Conservation (phyloP, 2,113 vertebrate species). For the Atractosteus spatula region DNA sequence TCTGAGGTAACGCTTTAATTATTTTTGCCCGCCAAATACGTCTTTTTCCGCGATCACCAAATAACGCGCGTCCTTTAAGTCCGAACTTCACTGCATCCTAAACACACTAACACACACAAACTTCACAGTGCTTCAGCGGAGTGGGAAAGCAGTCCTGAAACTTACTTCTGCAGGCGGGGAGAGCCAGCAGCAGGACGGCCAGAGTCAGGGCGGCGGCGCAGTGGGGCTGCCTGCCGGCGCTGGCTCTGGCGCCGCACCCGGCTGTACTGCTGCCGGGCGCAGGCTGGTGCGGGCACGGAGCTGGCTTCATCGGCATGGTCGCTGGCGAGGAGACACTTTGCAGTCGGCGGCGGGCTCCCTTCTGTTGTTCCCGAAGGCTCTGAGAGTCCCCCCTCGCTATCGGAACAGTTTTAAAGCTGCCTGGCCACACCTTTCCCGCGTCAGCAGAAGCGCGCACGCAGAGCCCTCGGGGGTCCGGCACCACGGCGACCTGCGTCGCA, state of each 20-base stretch:
- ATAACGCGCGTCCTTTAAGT: too few relatives aligned
- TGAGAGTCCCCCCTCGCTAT: conserved; percentile 32
- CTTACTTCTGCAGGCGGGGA: conserved; percentile 57
- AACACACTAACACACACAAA: too few relatives aligned
- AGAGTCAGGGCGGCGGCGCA: conserved; percentile 37
- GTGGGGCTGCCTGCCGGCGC: conserved; percentile 26
- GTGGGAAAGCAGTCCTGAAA: conserved; percentile 2
- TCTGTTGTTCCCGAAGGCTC: conserved; percentile 33
- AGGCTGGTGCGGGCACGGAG: conserved; percentile 32
- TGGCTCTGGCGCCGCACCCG: conserved; percentile 38
- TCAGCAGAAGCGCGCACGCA: conserved; percentile 19
- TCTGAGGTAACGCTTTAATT: too few relatives aligned
- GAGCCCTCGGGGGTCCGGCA: too few relatives aligned
- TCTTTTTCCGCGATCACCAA: too few relatives aligned
- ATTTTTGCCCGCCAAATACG: too few relatives aligned
- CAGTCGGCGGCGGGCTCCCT: conserved; percentile 13
- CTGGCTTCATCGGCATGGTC: conserved; percentile 40
- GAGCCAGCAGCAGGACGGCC: conserved; percentile 49
- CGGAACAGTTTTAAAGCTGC: conserved; percentile 50
- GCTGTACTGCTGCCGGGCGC: not conserved
- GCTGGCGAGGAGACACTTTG: not conserved
- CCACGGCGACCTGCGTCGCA: too few relatives aligned
- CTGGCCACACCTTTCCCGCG: conserved; percentile 35
- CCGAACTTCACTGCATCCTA: too few relatives aligned
- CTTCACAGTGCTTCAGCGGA: too few relatives aligned